Evolutionary conservation across 2,797 vertebrate genomes (phyloP).

Genomic region (Aselliscus stoliczkanus): DNA sequence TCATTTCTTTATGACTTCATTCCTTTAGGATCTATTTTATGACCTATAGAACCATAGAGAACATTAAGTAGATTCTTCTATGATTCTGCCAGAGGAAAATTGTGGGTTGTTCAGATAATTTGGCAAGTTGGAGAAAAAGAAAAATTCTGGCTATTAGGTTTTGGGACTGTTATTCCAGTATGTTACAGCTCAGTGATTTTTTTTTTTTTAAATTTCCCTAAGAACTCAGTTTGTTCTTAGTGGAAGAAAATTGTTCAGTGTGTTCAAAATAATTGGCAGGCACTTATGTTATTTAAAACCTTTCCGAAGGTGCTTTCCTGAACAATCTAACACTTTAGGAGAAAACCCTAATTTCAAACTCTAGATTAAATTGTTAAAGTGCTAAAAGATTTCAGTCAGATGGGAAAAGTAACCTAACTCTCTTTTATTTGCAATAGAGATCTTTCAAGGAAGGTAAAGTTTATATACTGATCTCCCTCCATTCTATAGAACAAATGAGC

Average conservation of each 20-base stretch:
- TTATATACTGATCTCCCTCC: neutral
- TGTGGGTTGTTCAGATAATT: neutral
- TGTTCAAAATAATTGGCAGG: conserved; percentile 34
- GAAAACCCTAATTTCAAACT: conserved; percentile 20
- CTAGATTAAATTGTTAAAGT: neutral
- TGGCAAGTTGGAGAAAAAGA: neutral
- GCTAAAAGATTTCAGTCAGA: neutral
- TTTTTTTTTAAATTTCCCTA: neutral
- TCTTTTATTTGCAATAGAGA: neutral
- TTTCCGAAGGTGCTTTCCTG: conserved; percentile 31
- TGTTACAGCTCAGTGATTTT: neutral
- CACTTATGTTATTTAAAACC: conserved; percentile 44
- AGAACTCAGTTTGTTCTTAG: conserved; percentile 25
- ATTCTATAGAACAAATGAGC: neutral
- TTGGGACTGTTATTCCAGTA: neutral
- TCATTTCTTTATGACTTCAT: neutral
- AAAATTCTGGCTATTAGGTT: conserved; percentile 6
- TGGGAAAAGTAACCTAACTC: neutral
- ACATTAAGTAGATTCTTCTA: neutral
- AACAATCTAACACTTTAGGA: conserved; percentile 35
- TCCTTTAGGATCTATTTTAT: neutral
- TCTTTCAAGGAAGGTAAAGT: neutral
- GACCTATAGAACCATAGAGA: neutral
- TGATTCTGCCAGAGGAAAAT: conserved; percentile 3
- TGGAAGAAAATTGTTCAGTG: conserved; percentile 23